Conservation (phyloP, 2,113 vertebrate genomes). For the Psammodynastes pulverulentus region DNA sequence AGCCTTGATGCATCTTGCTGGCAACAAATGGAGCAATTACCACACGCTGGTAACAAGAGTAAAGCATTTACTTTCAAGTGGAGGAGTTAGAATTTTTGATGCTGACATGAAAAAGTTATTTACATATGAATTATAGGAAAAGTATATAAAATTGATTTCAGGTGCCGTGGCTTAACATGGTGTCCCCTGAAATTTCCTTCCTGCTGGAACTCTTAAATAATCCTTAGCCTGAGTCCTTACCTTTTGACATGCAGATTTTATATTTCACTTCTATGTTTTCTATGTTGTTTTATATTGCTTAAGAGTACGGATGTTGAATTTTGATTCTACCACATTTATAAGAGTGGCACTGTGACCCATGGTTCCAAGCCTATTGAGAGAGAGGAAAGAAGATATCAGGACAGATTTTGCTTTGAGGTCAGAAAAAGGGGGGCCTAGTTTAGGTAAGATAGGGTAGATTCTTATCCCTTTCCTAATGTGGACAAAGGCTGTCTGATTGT, state of each 20-base stretch:
- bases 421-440: not conserved
- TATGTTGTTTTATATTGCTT: not conserved
- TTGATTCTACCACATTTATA: not conserved
- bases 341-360: not conserved
- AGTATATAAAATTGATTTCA: constrained; percentile 30
- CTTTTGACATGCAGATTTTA: not conserved
- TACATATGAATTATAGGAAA: constrained; percentile 30
- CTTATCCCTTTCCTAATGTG: not conserved
- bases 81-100: constrained; percentile 37
- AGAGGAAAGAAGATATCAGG: not conserved
- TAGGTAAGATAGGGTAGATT: not conserved
- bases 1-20: constrained; percentile 54
- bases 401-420: not conserved
- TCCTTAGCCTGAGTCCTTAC: not conserved
- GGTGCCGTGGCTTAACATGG: not conserved
- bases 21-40: constrained; percentile 53
- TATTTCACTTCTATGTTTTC: not conserved
- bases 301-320: not conserved
- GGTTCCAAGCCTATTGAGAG: not conserved
- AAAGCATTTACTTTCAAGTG: constrained; percentile 42
- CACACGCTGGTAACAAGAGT: constrained; percentile 38
- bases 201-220: not conserved
- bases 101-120: constrained; percentile 33
- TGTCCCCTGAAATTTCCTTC: not conserved
- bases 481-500: not conserved